phyloP scores from a whole-genome alignment of 2,113 vertebrate species.

The Platysternon megacephalum region DNA sequence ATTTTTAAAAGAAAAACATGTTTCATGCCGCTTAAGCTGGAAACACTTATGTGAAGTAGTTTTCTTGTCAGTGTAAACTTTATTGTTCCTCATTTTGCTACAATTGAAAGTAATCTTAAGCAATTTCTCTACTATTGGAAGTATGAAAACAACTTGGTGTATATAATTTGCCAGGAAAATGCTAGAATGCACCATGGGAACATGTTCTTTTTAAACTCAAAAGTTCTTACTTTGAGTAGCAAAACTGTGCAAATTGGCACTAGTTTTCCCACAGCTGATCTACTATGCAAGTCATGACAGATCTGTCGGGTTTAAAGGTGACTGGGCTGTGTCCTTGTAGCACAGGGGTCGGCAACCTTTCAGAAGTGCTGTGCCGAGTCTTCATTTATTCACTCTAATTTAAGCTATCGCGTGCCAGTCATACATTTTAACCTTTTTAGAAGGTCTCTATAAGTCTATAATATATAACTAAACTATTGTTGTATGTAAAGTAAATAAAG shows the following conservation, averaged over 20 bases:
- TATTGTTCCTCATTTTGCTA: neutral
- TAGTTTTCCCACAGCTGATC: fast-evolving
- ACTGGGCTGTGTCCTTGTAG: neutral
- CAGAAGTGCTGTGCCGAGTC: too few relatives aligned
- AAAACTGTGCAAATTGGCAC: neutral
- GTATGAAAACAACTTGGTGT: neutral
- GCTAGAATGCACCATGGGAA: neutral
- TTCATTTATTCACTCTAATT: too few relatives aligned
- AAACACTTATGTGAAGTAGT: neutral
- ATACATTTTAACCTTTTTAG: too few relatives aligned
- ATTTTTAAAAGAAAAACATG: neutral
- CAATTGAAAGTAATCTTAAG: neutral
- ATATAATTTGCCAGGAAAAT: neutral
- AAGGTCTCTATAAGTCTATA: too few relatives aligned
- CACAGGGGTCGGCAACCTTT: too few relatives aligned
- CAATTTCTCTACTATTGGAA: neutral
- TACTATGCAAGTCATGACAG: neutral
- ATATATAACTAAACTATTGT: too few relatives aligned
- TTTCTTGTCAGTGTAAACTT: neutral
- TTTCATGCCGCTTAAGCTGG: neutral
- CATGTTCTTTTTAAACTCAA: neutral
- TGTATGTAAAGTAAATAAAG: too few relatives aligned
- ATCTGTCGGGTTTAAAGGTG: neutral
- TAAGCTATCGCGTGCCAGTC: too few relatives aligned
- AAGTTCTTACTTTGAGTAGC: neutral